A percentile compares a stretch with the other conserved stretches of the same genome.
phyloP scores from a whole-genome alignment of 2,113 vertebrate genomes.

The Clarias magur region DNA sequence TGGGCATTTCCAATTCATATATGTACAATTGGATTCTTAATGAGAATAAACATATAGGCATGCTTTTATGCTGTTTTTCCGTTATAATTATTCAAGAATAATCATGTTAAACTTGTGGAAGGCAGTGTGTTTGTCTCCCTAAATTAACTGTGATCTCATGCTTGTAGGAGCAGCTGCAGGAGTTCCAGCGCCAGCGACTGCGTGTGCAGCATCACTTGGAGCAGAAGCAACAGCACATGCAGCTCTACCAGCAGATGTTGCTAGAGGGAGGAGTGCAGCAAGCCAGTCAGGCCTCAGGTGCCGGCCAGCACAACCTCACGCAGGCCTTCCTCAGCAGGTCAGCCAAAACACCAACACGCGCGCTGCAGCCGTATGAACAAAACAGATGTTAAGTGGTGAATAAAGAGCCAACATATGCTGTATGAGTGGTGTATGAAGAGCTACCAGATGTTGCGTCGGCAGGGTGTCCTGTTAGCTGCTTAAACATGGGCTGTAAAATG shows the following conservation, averaged over 20 bases:
- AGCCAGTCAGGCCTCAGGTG: slow-evolving; percentile 80
- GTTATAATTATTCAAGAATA: background rate
- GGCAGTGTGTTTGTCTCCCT: background rate
- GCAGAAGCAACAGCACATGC: slow-evolving; percentile 93
- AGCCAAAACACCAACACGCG: slow-evolving; percentile 26
- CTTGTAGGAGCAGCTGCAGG: slow-evolving; percentile 84
- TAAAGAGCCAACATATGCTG: background rate
- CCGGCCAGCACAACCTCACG: slow-evolving; percentile 88
- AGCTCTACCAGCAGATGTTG: slow-evolving; percentile 97
- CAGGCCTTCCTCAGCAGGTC: slow-evolving; percentile 96
- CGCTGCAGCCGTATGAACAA: background rate
- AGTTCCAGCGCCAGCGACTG: slow-evolving; percentile 91
- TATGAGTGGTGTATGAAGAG: background rate
- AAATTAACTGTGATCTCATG: background rate
- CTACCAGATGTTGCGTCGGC: slow-evolving; percentile 2
- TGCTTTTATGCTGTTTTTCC: background rate
- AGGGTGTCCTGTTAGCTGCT: background rate
- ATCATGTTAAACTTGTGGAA: background rate
- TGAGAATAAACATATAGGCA: background rate
- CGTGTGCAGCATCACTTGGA: slow-evolving; percentile 97
- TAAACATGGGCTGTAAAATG: background rate
- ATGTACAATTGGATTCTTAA: background rate
- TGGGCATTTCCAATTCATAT: background rate
- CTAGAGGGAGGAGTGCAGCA: slow-evolving; percentile 89
- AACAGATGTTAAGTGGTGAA: background rate